Evolutionary conservation across 37 sponge, comb jelly and placozoan species (phyloP), one percentile per base, ranked within the genome.

Genomic region (Halichondria panicea): DNA sequence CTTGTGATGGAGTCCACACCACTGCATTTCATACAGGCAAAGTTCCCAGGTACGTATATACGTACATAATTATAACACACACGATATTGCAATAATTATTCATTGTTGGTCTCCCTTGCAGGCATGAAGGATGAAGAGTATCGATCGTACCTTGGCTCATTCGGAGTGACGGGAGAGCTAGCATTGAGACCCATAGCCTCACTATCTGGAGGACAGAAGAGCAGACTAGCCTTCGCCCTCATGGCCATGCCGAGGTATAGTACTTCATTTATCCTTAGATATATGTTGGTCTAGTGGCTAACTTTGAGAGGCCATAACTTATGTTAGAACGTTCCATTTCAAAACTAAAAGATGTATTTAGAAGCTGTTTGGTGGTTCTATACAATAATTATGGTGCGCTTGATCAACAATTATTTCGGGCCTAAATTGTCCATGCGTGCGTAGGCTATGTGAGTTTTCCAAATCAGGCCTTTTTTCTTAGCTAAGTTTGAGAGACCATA

Each of bases 181-280:
- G 93, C 96, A 28, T 72, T 91, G 50, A 61, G 96, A 55, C 90
- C 96, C 8, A 80, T 92, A 15, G 75, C 67, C 24, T 72, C 73
- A 13, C 73, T 72, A 8, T 72, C 92, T 31, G 96, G 96, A 46
- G 96, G 96, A 40, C 85, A 96, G 82, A 84, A 95, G 80, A 88
- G 91, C 38, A 25, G 93, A 46, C 70, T 88, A 27, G 93, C 93
- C 3, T 85, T 93, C 73, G 81, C 93, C 15, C 62, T 93, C 31
- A 75, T 93, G 68, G 72, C 89, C 31, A 55, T 61, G 45, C 32
- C 78, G 65, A 85, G 82, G 91, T 72, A 21, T 2, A 25, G 6
- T 58, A 7, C 44, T 43, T 39, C 44, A 67, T 21, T n/a, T n/a
- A n/a, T n/a, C n/a, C n/a, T n/a, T n/a, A n/a, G n/a, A n/a, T n/a